Evolutionary conservation across 2,797 vertebrate genomes (phyloP).

Genomic region (Hyperoplus lanceolatus): DNA sequence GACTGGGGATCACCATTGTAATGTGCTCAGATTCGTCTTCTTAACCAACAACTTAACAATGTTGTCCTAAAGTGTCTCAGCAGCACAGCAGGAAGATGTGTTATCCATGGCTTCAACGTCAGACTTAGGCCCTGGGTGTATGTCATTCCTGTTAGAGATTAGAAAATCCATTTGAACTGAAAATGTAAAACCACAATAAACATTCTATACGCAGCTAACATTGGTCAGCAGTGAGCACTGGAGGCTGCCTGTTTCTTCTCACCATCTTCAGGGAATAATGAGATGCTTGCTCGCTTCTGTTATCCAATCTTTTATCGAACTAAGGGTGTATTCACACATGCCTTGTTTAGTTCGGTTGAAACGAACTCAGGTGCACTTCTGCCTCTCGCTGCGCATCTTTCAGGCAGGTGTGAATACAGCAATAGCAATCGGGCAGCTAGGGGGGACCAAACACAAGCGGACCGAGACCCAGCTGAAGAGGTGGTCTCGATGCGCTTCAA

Average conservation of each 20-base stretch:
- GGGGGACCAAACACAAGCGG: no score
- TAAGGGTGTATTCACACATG: no score
- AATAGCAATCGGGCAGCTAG: no score
- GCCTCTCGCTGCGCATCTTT: no score
- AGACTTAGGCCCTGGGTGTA: neutral
- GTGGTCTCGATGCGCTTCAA: no score
- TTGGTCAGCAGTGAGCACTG: no score
- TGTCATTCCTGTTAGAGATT: neutral
- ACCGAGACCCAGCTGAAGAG: no score
- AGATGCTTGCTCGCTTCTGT: slow-evolving; percentile 4
- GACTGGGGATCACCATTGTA: neutral
- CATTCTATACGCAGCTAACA: no score
- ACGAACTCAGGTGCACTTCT: no score
- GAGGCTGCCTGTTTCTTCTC: neutral
- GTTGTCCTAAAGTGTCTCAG: neutral
- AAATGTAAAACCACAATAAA: neutral
- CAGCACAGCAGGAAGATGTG: neutral
- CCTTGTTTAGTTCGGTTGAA: no score
- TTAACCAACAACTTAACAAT: neutral
- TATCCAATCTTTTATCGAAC: slow-evolving; percentile 18
- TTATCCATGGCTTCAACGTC: neutral
- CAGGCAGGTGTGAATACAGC: no score
- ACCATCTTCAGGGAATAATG: slow-evolving; percentile 28
- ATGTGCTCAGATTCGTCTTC: neutral
- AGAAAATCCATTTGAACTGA: neutral